A percentile compares a stretch with the other conserved stretches of the same genome.
phyloP scores from a whole-genome alignment of 2,113 vertebrate species.

The Campylomormyrus numenius region DNA sequence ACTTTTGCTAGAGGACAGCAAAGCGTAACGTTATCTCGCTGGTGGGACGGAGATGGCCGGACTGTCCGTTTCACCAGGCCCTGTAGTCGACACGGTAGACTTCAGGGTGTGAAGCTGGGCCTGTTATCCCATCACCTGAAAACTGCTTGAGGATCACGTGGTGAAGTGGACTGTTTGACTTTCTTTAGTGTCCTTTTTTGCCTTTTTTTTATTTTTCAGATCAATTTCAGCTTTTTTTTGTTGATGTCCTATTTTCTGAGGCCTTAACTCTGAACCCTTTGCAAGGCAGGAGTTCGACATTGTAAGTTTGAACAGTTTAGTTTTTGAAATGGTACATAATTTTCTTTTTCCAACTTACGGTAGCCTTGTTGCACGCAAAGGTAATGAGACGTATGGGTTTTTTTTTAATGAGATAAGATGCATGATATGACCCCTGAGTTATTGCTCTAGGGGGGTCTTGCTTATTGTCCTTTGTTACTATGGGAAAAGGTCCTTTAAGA shows the following conservation, averaged over 20 bases:
- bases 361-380: conserved; percentile 58
- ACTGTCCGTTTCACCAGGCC: conserved; percentile 50
- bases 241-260: conserved; percentile 63
- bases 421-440: conserved; percentile 42
- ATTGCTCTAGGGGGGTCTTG: conserved; percentile 41
- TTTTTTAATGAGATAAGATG: conserved; percentile 45
- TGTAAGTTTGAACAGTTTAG: conserved; percentile 48
- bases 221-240: conserved; percentile 38
- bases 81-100: conserved; percentile 37
- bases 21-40: conserved; percentile 68
- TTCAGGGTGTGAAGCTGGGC: conserved; percentile 25
- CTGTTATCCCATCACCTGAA: conserved; percentile 42
- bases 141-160: conserved; percentile 51
- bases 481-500: conserved; percentile 55
- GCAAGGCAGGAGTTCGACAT: conserved; percentile 52
- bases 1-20: conserved; percentile 44
- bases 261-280: conserved; percentile 68
- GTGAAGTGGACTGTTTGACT: conserved; percentile 51
- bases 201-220: conserved; percentile 28
- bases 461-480: conserved; percentile 52
- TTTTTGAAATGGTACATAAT: conserved; percentile 61
- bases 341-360: conserved; percentile 61
- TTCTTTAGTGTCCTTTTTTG: conserved; percentile 12
- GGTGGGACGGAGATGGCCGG: conserved; percentile 58
- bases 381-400: conserved; percentile 64